These are phyloP conservation scores for Drosophila tsacasi DNA, from an alignment of 1,140 invertebrate species.

Conservation along the genomic window DNA sequence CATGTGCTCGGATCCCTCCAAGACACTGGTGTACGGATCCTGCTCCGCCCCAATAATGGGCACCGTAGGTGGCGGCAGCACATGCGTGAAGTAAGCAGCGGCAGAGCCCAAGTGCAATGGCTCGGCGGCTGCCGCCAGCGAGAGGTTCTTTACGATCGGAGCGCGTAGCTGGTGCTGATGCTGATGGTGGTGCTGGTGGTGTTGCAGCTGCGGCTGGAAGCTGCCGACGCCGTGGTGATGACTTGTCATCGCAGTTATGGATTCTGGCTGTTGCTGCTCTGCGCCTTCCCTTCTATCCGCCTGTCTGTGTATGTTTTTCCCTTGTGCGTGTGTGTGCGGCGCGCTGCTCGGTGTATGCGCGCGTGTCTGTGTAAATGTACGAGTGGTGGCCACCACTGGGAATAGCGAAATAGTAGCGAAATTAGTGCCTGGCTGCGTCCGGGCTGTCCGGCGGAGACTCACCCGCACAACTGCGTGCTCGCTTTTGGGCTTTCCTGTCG, in stretches of 20 bases:
- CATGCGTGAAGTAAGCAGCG: slow-evolving; percentile 69
- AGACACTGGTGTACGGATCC: slow-evolving; percentile 66
- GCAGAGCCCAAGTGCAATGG: slow-evolving; percentile 51
- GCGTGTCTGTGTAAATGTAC: slow-evolving; percentile 42
- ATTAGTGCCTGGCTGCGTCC: slow-evolving; percentile 56
- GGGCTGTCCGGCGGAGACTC: slow-evolving; percentile 29
- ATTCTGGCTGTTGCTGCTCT: slow-evolving; percentile 22
- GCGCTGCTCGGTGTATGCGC: slow-evolving; percentile 9
- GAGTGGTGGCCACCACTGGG: slow-evolving; percentile 20
- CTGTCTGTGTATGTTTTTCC: slow-evolving; percentile 34
- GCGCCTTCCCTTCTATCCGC: slow-evolving; percentile 26
- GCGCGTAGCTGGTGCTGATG: slow-evolving; percentile 34
- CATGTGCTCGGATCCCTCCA: slow-evolving; percentile 62
- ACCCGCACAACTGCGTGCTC: slow-evolving; percentile 50
- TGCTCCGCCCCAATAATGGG: slow-evolving; percentile 52
- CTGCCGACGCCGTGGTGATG: slow-evolving; percentile 72
- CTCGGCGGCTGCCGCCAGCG: slow-evolving; percentile 68
- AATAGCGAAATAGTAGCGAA: slow-evolving; percentile 35
- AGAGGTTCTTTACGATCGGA: slow-evolving; percentile 72
- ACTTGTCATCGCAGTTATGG: slow-evolving; percentile 69
- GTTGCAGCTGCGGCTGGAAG: slow-evolving; percentile 59
- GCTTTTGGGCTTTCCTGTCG: slow-evolving; percentile 21
- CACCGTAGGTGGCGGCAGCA: slow-evolving; percentile 42
- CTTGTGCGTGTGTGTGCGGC: slow-evolving; percentile 46
- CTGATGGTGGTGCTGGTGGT: slow-evolving; percentile 27